Evolutionary conservation across 2,797 vertebrate species (phyloP).

Genomic region (Neopelma chrysocephalum): DNA sequence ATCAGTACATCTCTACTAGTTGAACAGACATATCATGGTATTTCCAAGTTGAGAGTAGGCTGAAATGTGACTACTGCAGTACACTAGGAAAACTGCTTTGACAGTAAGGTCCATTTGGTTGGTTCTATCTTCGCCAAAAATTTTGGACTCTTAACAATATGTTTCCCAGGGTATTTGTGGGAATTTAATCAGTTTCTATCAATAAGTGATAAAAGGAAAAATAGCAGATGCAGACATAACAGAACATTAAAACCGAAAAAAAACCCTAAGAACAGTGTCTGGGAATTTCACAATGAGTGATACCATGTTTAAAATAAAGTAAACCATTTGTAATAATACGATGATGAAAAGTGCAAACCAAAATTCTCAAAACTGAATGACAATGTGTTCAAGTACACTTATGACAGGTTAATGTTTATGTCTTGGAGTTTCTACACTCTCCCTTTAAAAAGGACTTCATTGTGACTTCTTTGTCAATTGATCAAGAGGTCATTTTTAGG

Average conservation of each 20-base stretch:
- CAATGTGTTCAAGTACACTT: background rate
- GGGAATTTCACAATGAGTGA: background rate
- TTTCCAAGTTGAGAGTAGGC: background rate
- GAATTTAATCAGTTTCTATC: background rate
- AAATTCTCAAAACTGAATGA: background rate
- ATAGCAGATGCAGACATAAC: background rate
- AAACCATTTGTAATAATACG: background rate
- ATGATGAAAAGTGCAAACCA: background rate
- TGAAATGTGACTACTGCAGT: background rate
- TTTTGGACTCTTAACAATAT: background rate
- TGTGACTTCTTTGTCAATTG: background rate
- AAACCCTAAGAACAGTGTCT: fast-evolving
- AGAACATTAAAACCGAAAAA: background rate
- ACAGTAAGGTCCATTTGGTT: background rate
- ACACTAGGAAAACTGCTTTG: background rate
- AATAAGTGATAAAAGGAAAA: background rate
- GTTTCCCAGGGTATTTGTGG: background rate
- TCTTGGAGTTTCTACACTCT: background rate
- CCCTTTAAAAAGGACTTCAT: background rate
- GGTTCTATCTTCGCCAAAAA: background rate
- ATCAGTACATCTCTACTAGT: background rate
- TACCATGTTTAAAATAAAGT: background rate
- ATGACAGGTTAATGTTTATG: background rate
- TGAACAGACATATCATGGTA: background rate
- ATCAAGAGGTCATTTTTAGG: background rate